Percentiles rank a stretch among this genome's conserved stretches.
phyloP scores from a whole-genome alignment of 2,797 vertebrate genomes.

The Microhierax caerulescens region DNA sequence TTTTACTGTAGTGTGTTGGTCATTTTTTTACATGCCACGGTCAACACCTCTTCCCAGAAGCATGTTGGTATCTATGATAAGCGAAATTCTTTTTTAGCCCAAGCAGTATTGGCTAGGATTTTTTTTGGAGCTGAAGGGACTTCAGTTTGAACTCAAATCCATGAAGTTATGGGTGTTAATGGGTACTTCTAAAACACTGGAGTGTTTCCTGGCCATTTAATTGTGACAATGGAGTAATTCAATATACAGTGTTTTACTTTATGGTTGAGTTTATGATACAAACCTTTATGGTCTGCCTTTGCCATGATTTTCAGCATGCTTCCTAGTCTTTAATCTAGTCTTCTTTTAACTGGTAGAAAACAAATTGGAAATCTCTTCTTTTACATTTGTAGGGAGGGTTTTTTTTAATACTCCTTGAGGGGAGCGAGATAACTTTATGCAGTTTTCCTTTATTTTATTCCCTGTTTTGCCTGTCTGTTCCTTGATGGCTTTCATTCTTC shows the following conservation, averaged over 20 bases:
- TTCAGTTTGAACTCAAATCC: neutral
- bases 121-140: neutral
- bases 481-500: constrained; percentile 57
- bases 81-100: neutral
- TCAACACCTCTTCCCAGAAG: neutral
- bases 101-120: neutral
- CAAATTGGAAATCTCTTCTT: constrained; percentile 10
- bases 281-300: neutral
- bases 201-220: neutral
- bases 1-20: neutral
- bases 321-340: neutral
- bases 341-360: constrained; percentile 14
- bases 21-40: neutral
- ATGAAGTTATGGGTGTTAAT: neutral
- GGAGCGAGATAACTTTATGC: constrained; percentile 17
- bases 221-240: neutral
- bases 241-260: neutral
- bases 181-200: neutral
- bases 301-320: neutral
- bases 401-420: constrained; percentile 10
- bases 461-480: constrained; percentile 38
- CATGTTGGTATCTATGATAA: neutral
- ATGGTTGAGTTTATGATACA: too few relatives aligned
- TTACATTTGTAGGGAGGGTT: neutral
- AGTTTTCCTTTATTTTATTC: constrained; percentile 54